Percentiles rank a stretch among this genome's conserved stretches.
phyloP scores from a whole-genome alignment of 2,113 vertebrate genomes.

The Redunca redunca region DNA sequence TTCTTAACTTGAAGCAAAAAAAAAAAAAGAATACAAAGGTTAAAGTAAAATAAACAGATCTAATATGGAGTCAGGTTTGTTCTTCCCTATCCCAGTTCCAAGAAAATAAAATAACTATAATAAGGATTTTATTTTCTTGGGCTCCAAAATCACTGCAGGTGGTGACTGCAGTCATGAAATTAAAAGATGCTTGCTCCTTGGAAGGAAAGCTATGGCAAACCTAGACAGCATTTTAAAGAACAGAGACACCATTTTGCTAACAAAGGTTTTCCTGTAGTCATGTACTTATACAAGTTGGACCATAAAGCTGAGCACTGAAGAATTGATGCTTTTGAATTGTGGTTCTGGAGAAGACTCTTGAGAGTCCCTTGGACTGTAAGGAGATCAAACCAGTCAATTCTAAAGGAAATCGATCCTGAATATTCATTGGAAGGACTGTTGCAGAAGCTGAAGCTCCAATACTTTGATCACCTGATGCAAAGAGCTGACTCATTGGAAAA shows the following conservation, averaged over 20 bases:
- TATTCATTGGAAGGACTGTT: neutral
- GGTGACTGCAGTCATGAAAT: neutral
- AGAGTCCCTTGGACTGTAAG: neutral
- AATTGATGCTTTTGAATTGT: neutral
- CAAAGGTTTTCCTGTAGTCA: neutral
- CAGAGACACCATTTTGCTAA: neutral
- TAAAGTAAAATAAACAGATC: neutral
- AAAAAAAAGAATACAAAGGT: neutral
- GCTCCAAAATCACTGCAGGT: neutral
- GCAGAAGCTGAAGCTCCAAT: neutral
- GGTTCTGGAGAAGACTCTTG: neutral
- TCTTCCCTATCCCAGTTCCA: neutral
- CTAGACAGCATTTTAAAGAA: neutral
- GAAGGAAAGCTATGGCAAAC: neutral
- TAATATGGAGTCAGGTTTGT: neutral
- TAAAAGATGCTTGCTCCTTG: neutral
- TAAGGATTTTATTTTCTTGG: neutral
- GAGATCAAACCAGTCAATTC: neutral
- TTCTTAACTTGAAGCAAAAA: neutral
- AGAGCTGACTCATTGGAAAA: neutral
- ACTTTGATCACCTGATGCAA: neutral
- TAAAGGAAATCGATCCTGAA: neutral
- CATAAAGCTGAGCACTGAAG: neutral
- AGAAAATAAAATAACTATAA: neutral
- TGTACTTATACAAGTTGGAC: neutral